phyloP scores from a whole-genome alignment of 2,113 vertebrate genomes.

The Nycticebus coucang region DNA sequence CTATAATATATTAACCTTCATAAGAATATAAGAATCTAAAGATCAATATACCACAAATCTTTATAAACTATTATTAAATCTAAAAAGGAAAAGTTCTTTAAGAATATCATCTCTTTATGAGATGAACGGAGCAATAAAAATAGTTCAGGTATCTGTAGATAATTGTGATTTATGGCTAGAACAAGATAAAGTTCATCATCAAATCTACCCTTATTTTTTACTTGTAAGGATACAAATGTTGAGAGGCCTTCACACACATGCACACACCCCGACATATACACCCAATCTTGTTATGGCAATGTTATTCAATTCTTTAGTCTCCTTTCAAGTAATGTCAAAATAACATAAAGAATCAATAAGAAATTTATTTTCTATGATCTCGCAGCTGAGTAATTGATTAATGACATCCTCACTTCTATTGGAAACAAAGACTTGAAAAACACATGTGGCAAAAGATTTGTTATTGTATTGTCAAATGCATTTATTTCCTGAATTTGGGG shows the following conservation, averaged over 20 bases:
- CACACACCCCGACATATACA: background rate
- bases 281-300: background rate
- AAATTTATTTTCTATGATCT: background rate
- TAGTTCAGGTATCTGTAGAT: background rate
- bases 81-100: background rate
- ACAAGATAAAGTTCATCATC: background rate
- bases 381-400: background rate
- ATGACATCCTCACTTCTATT: background rate
- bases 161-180: background rate
- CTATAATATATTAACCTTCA: background rate
- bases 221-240: background rate
- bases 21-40: background rate
- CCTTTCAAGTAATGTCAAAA: background rate
- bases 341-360: background rate
- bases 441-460: background rate
- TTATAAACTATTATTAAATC: background rate
- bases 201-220: background rate
- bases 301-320: background rate
- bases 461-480: background rate
- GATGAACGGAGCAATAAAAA: background rate
- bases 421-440: background rate
- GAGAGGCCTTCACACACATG: background rate
- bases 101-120: background rate
- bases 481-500: background rate
- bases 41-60: background rate